phyloP scores from a whole-genome alignment of 2,113 vertebrate species.

The Apodemus sylvaticus region DNA sequence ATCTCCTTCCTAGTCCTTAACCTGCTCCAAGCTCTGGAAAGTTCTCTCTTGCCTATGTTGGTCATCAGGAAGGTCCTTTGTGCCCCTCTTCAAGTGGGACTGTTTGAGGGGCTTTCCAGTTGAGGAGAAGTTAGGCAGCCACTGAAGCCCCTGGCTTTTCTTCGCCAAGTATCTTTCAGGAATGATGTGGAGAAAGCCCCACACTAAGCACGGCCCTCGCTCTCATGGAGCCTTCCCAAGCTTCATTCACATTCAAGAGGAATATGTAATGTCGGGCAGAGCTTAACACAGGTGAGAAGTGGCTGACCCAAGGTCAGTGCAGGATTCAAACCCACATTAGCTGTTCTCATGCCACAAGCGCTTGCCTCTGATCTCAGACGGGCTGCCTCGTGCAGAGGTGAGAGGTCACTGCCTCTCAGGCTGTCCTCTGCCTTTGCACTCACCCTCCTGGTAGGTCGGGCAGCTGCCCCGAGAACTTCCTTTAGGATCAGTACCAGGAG shows the following conservation, averaged over 20 bases:
- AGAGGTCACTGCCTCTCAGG: neutral
- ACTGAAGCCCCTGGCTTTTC: neutral
- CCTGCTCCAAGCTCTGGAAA: slow-evolving; percentile 69
- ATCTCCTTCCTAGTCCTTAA: slow-evolving; percentile 73
- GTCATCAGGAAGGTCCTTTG: slow-evolving; percentile 55
- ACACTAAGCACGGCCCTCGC: neutral
- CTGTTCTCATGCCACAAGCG: neutral
- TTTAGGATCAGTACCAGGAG: neutral
- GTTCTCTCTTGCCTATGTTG: slow-evolving; percentile 66
- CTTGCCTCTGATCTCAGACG: neutral
- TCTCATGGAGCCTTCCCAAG: neutral
- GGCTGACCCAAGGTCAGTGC: neutral
- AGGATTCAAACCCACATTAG: neutral
- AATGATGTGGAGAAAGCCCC: neutral
- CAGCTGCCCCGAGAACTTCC: neutral
- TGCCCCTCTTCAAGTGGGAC: neutral
- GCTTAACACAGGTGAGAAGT: slow-evolving; percentile 11
- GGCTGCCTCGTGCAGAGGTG: neutral
- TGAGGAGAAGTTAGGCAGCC: slow-evolving; percentile 46
- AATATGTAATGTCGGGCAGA: neutral
- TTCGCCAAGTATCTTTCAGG: neutral
- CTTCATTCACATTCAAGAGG: neutral
- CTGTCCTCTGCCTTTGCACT: neutral
- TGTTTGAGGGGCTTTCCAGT: slow-evolving; percentile 75
- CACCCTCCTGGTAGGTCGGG: neutral